A percentile compares a stretch with the other conserved stretches of the same genome.
phyloP scores from a whole-genome alignment of 2,888 invertebrate species.

The Volucella bombylans region DNA sequence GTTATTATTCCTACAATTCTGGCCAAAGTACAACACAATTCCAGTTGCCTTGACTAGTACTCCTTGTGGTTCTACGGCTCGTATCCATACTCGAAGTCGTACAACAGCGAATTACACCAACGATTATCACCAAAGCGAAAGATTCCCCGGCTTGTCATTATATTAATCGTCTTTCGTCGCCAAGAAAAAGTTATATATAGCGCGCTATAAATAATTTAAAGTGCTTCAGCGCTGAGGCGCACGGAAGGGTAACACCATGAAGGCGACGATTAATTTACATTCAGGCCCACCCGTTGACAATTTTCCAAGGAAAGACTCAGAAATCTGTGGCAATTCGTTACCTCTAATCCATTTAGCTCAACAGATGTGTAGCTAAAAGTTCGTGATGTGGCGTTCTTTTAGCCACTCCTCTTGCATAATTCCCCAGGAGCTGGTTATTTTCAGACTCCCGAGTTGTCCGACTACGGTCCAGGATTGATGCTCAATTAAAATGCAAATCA shows the following conservation, averaged over 20 bases:
- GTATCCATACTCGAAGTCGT: neutral
- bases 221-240: neutral
- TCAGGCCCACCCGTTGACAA: constrained; percentile 4
- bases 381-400: constrained; percentile 2
- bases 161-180: neutral
- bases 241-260: neutral
- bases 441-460: neutral
- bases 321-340: constrained; percentile 14
- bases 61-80: too few species aligned
- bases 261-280: constrained; percentile 32
- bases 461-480: neutral
- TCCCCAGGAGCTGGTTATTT: constrained; percentile 8
- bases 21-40: neutral
- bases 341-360: constrained; percentile 42
- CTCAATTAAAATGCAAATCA: constrained; percentile 43
- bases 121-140: constrained; percentile 24
- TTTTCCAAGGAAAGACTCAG: neutral
- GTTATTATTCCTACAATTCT: neutral
- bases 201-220: constrained; percentile 3
- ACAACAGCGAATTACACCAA: constrained; percentile 16
- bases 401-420: neutral
- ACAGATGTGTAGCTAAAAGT: constrained; percentile 12
- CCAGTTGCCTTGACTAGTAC: neutral
- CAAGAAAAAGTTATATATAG: constrained; percentile 17
- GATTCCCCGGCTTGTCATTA: constrained; percentile 9